A percentile compares a stretch with the other conserved stretches of the same genome.
phyloP scores from a whole-genome alignment of 1,140 invertebrate genomes.

The Cepaea nemoralis region DNA sequence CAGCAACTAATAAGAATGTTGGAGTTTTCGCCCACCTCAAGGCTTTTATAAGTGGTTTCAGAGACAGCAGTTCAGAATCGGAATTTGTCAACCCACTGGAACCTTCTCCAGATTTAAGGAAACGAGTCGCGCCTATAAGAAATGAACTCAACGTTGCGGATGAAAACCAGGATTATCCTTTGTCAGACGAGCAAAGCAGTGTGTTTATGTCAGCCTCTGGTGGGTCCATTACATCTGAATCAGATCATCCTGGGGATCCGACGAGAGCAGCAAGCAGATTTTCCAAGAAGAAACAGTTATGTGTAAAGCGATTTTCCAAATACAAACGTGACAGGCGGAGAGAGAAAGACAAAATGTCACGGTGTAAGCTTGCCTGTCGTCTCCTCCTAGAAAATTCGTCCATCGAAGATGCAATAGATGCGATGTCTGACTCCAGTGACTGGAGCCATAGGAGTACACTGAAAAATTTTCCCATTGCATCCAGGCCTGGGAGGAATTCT shows the following conservation, averaged over 20 bases:
- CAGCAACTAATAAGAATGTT: neutral
- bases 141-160: neutral
- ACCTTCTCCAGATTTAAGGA: neutral
- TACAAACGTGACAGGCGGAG: neutral
- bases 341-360: neutral
- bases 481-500: neutral
- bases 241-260: neutral
- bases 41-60: neutral
- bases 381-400: neutral
- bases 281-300: neutral
- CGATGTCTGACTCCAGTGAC: neutral
- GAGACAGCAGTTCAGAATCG: neutral
- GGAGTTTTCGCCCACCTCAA: neutral
- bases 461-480: neutral
- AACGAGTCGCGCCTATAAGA: neutral
- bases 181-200: slow-evolving; percentile 28
- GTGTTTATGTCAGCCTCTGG: slow-evolving; percentile 26
- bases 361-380: neutral
- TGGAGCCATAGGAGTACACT: neutral
- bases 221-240: neutral
- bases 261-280: neutral
- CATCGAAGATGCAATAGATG: neutral
- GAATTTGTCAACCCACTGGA: neutral
- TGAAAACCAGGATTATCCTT: neutral
- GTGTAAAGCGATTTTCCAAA: neutral